Conservation (phyloP, 2,113 vertebrate genomes). For the Phaetusa simplex region DNA sequence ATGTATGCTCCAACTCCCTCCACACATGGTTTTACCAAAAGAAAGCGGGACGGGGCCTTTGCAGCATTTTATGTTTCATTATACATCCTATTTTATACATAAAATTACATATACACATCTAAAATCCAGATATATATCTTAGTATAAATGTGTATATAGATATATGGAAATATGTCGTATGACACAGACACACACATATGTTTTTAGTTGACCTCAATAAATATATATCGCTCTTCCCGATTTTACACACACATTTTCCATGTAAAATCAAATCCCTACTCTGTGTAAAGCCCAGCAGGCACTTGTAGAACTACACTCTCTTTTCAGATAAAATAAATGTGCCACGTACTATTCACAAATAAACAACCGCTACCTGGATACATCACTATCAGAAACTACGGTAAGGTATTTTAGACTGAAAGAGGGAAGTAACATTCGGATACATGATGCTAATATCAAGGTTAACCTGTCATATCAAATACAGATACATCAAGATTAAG, state of each 20-base stretch:
- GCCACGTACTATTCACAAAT: neutral
- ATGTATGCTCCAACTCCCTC: neutral
- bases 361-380: neutral
- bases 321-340: neutral
- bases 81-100: neutral
- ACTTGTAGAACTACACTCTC: neutral
- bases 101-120: neutral
- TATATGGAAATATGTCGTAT: neutral
- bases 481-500: conserved; percentile 8
- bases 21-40: neutral
- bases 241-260: neutral
- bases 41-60: neutral
- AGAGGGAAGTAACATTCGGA: neutral
- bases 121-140: neutral
- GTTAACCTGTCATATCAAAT: conserved; percentile 33
- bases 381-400: neutral
- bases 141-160: neutral
- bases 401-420: neutral
- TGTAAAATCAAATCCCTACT: neutral
- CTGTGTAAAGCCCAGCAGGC: neutral
- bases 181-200: neutral
- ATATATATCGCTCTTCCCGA: neutral
- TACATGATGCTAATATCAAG: neutral
- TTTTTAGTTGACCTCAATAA: neutral
- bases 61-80: neutral